Evolutionary conservation across 2,113 vertebrate genomes (phyloP), one percentile per base, ranked within the genome.

Genomic region (Ceyx margarethae): DNA sequence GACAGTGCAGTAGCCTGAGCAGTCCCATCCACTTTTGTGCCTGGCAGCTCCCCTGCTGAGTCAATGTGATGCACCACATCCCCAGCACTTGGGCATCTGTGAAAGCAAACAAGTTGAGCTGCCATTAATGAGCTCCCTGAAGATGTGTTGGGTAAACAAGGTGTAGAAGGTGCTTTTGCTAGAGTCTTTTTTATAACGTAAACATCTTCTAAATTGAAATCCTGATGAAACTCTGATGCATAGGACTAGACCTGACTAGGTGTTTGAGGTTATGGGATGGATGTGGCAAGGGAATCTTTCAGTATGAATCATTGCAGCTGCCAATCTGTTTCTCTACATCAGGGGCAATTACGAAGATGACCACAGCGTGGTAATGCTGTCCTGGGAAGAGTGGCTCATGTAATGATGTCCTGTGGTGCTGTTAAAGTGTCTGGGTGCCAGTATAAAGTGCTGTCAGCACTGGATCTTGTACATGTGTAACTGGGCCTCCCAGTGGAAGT

Each of bases 91-190:
- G 72, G 46, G 67, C 42, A 60, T 69, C 15, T 5, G 1, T 26
- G 37, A 58, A 95, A 76, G 43, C 48, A 92, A 92, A 88, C 77
- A 57, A 77, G 35, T 29, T 68, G 72, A 91, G 64, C 68, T 68
- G 50, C 73, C 87, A 4, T 62, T 97, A 85, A 93, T 93, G 93
- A 95, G 80, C 40, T 96, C 90, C 46, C 79, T 68, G 48, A 84
- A 69, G 96, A 85, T 45, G 31, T 62, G 9, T 21, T 75, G 92
- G 56, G n/a, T 87, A 66, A 90, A 77, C 74, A 33, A 74, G 35
- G 15, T 54, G 46, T 23, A 78, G 69, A 53, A 83, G 40, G 26
- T 58, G 51, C 8, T 26, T 85, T 76, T 89, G 56, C 23, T 66
- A 2, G 13, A 76, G 29, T 33, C 0, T 11, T 85, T 94, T 66